A percentile compares a stretch with the other conserved stretches of the same genome.
These are phyloP conservation scores for Rhegmatorhina hoffmannsi DNA, from an alignment of 2,113 vertebrate species.

Conservation along the genomic window DNA sequence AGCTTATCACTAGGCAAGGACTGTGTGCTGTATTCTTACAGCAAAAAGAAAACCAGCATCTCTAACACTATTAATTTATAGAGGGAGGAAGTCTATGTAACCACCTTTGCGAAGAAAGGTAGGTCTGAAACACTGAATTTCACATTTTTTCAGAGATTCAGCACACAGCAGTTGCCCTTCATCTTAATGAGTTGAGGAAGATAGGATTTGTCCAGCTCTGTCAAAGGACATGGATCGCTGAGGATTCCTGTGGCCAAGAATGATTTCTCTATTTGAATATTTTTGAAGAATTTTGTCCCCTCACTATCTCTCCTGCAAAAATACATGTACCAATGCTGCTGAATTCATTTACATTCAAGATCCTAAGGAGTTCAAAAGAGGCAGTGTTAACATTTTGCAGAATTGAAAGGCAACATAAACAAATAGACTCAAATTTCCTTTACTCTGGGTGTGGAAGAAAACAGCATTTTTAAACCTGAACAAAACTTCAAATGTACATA, in stretches of 20 bases:
- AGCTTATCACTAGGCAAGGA: background rate
- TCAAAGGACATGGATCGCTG: background rate
- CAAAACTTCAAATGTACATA: background rate
- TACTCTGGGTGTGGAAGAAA: background rate
- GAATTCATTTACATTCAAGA: background rate
- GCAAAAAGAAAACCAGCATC: background rate
- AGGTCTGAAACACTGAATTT: background rate
- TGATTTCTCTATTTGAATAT: background rate
- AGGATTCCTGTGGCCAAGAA: background rate
- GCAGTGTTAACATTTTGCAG: background rate
- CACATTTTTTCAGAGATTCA: background rate
- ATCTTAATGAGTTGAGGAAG: conserved; percentile 5
- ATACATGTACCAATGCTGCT: rapidly evolving
- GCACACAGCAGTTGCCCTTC: background rate
- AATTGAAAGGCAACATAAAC: background rate
- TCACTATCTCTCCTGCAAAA: background rate
- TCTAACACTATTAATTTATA: background rate
- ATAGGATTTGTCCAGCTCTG: background rate
- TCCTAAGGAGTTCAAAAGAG: background rate
- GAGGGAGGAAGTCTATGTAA: background rate
- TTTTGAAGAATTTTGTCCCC: background rate
- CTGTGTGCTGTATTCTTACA: background rate
- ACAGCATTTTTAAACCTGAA: background rate
- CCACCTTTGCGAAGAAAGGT: background rate
- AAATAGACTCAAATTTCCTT: background rate